Evolutionary conservation across 2,797 vertebrate genomes (phyloP).

Genomic region (Muscicapa comitata): DNA sequence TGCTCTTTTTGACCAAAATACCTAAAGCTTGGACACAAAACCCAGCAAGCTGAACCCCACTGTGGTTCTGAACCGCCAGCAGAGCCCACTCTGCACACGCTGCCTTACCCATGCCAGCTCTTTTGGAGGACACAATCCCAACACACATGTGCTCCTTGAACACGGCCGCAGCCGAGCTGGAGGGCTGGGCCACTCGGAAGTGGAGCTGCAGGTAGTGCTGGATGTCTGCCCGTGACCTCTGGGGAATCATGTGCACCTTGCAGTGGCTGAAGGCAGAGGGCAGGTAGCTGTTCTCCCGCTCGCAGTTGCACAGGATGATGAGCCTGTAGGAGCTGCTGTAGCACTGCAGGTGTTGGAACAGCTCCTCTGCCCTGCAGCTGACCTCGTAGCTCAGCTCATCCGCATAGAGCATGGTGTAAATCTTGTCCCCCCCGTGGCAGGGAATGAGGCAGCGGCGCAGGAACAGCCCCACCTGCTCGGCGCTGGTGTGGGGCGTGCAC

Average conservation of each 20-base stretch:
- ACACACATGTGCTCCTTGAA: slow-evolving; percentile 84
- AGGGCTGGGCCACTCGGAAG: slow-evolving; percentile 71
- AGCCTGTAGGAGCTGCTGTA: slow-evolving; percentile 77
- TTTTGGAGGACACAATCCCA: slow-evolving; percentile 86
- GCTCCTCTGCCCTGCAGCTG: slow-evolving; percentile 82
- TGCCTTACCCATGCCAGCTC: slow-evolving; percentile 88
- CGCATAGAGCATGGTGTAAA: slow-evolving; percentile 87
- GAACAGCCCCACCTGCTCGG: slow-evolving; percentile 90
- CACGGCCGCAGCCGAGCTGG: slow-evolving; percentile 77
- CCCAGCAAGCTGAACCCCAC: neutral
- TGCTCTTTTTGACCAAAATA: neutral
- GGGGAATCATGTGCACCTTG: slow-evolving; percentile 85
- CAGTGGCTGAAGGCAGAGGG: slow-evolving; percentile 91
- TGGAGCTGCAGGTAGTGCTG: slow-evolving; percentile 84
- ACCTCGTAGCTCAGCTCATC: slow-evolving; percentile 91
- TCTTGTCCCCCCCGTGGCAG: slow-evolving; percentile 72
- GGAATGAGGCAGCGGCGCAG: slow-evolving; percentile 85
- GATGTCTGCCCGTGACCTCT: slow-evolving; percentile 70
- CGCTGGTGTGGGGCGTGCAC: slow-evolving; percentile 83
- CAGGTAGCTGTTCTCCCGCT: slow-evolving; percentile 88
- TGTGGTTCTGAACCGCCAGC: neutral
- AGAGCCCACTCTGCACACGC: accelerated
- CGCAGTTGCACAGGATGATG: slow-evolving; percentile 86
- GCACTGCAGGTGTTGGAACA: slow-evolving; percentile 80
- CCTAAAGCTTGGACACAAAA: neutral